These are phyloP conservation scores for Hypomesus transpacificus DNA, from an alignment of 2,113 vertebrate genomes.

Conservation along the genomic window DNA sequence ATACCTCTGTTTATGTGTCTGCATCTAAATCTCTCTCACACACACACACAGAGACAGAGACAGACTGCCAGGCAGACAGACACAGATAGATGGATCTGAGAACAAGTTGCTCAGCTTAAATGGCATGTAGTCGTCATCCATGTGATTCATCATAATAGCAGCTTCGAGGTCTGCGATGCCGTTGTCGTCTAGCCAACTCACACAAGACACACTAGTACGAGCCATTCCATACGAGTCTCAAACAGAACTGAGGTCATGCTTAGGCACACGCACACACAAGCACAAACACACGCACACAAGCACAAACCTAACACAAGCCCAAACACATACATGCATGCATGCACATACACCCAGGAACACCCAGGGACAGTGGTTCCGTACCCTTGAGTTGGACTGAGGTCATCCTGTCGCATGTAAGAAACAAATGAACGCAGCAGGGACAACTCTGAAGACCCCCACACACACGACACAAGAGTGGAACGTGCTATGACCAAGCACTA, in stretches of 20 bases:
- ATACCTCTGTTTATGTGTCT: slow-evolving; percentile 68
- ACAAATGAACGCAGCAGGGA: too few relatives aligned
- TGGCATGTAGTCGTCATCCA: slow-evolving; percentile 66
- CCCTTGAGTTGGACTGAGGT: too few relatives aligned
- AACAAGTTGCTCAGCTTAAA: slow-evolving; percentile 50
- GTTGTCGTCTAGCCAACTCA: slow-evolving; percentile 7
- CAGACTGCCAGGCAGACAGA: slow-evolving; percentile 35
- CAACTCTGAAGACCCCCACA: too few relatives aligned
- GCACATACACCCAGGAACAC: too few relatives aligned
- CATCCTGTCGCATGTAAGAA: too few relatives aligned
- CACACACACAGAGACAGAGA: slow-evolving; percentile 14
- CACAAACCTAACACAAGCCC: neutral
- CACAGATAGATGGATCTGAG: slow-evolving; percentile 27
- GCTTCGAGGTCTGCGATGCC: slow-evolving; percentile 30
- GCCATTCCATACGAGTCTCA: too few relatives aligned
- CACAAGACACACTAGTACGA: slow-evolving; percentile 42
- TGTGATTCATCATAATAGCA: slow-evolving; percentile 66
- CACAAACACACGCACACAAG: neutral
- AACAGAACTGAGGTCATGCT: neutral
- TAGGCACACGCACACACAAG: neutral
- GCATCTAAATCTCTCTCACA: slow-evolving; percentile 54
- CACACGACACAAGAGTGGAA: too few relatives aligned
- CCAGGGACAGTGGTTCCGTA: too few relatives aligned
- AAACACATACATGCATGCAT: too few relatives aligned
- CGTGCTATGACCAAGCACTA: too few relatives aligned